Conservation (phyloP, 2,113 vertebrate species). For the Leucoraja erinaceus region DNA sequence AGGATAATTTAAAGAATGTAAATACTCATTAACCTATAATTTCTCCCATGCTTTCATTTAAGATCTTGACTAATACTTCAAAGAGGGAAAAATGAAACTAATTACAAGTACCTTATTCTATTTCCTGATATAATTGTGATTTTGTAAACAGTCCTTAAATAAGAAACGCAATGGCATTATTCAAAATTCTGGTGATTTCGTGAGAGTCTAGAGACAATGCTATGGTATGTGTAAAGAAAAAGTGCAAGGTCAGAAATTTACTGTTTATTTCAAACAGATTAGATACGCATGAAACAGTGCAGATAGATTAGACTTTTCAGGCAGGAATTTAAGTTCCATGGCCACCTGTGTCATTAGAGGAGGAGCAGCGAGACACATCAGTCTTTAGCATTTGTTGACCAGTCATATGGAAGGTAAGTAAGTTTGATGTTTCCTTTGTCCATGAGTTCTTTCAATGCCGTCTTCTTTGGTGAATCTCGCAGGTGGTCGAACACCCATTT, state of each 20-base stretch:
- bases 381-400: constrained; percentile 58
- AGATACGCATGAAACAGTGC: not conserved
- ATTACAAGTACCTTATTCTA: not conserved
- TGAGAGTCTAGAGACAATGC: not conserved
- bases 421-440: constrained; percentile 58
- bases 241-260: not conserved
- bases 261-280: not conserved
- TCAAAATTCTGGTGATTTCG: too few species aligned
- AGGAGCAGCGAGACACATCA: constrained; percentile 43
- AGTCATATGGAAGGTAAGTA: constrained; percentile 65
- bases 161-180: too few species aligned
- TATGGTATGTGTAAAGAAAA: not conserved
- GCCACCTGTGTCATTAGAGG: too few species aligned
- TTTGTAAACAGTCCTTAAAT: not conserved
- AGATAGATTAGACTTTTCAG: not conserved
- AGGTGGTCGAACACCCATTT: constrained; percentile 66
- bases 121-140: not conserved
- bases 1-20: not conserved
- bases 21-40: too few species aligned
- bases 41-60: not conserved
- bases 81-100: not conserved
- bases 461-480: constrained; percentile 60
- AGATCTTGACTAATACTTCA: not conserved
- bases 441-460: constrained; percentile 54
- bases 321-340: not conserved